These are phyloP conservation scores for Rhorus exstirpatorius DNA, from an alignment of 2,888 invertebrate genomes.

Conservation along the genomic window DNA sequence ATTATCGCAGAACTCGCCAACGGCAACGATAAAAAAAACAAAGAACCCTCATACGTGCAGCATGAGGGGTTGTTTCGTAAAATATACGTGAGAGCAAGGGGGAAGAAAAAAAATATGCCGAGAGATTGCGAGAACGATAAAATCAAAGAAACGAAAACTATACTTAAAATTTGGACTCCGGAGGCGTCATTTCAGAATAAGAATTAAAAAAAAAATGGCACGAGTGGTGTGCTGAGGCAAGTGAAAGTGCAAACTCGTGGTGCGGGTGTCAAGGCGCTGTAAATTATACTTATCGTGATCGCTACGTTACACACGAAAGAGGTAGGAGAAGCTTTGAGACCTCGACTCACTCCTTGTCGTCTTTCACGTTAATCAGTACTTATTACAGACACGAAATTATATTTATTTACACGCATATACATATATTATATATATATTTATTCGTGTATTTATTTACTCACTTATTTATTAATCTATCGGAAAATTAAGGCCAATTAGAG, in stretches of 20 bases:
- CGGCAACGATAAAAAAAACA: conserved; percentile 20
- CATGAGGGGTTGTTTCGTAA: neutral
- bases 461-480: no score
- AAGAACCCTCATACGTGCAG: neutral
- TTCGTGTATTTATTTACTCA: no score
- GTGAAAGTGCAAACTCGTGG: conserved; percentile 1
- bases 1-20: conserved; percentile 21
- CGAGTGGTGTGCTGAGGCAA: conserved; percentile 7
- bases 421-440: no score
- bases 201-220: neutral
- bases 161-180: neutral
- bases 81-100: neutral
- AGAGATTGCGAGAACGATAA: conserved; percentile 22
- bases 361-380: neutral
- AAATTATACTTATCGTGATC: conserved; percentile 65
- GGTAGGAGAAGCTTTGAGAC: neutral
- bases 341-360: neutral
- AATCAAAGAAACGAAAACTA: neutral
- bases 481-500: no score
- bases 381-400: neutral
- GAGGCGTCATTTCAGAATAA: neutral
- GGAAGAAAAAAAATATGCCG: conserved; percentile 5
- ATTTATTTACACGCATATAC: no score
- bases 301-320: conserved; percentile 23
- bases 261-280: conserved; percentile 30